A percentile compares a stretch with the other conserved stretches of the same genome.
These are phyloP conservation scores for Habroteleia sp. DNA, from an alignment of 2,888 invertebrate genomes.

Conservation along the genomic window DNA sequence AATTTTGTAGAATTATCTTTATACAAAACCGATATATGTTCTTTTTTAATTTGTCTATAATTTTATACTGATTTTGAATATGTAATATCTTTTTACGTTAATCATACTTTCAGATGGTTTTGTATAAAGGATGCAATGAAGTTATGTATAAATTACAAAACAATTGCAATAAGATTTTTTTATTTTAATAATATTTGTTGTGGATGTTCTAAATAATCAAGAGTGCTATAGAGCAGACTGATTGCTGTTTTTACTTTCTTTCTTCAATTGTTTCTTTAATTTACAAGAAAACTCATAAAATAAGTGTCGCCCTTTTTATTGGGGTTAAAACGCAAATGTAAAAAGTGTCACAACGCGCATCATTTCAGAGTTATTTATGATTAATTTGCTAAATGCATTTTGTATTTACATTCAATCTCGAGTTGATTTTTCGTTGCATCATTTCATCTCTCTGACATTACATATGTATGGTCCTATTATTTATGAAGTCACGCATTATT, in stretches of 20 bases:
- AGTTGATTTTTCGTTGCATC: constrained; percentile 2
- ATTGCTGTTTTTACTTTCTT: constrained; percentile 2
- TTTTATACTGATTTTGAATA: not conserved
- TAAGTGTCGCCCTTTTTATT: too few relatives aligned
- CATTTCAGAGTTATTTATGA: constrained; percentile 44
- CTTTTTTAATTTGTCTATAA: not conserved
- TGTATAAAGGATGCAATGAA: not conserved
- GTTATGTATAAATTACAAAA: not conserved
- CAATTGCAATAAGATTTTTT: not conserved
- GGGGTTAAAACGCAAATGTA: constrained; percentile 5
- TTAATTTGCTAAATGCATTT: constrained; percentile 21
- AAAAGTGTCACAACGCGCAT: constrained; percentile 17
- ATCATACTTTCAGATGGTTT: too few relatives aligned
- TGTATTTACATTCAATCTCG: constrained; percentile 39
- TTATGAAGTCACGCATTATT: constrained; percentile 27
- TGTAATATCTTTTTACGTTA: not conserved
- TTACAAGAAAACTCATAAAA: too few relatives aligned
- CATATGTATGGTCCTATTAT: constrained; percentile 20
- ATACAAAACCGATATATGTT: constrained; percentile 7
- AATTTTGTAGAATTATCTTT: constrained; percentile 13
- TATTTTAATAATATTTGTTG: constrained; percentile 1
- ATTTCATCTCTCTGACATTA: constrained; percentile 10
- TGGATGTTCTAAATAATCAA: not conserved
- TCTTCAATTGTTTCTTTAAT: too few relatives aligned
- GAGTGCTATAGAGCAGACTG: constrained; percentile 6